phyloP scores from a whole-genome alignment of 2,113 vertebrate genomes.

The Heliornis fulica region DNA sequence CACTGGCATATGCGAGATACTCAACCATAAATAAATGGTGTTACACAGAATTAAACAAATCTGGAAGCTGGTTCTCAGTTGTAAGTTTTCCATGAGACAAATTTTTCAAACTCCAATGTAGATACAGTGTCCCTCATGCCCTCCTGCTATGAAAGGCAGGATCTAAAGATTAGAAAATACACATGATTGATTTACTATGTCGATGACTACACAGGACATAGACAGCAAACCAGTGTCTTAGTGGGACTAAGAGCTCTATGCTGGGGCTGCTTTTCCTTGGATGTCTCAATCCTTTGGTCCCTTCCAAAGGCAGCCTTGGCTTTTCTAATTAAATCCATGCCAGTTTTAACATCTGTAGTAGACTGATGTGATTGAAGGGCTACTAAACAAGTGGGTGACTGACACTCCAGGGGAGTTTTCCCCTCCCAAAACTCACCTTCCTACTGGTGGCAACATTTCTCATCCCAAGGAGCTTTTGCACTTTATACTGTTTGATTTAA shows the following conservation, averaged over 20 bases:
- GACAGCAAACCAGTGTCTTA: background rate
- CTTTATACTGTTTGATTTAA: constrained; percentile 50
- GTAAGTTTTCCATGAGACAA: constrained; percentile 48
- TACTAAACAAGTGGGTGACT: background rate
- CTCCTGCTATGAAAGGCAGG: background rate
- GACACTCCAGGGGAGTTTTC: background rate
- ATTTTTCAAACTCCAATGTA: background rate
- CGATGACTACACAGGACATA: background rate
- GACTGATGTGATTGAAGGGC: background rate
- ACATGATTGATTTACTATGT: background rate
- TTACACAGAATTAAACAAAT: constrained; percentile 71
- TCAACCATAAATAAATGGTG: constrained; percentile 78
- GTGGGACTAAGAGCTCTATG: background rate
- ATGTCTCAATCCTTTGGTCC: background rate
- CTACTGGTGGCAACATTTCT: background rate
- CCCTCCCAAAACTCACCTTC: background rate
- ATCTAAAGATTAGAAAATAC: background rate
- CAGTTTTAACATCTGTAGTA: background rate
- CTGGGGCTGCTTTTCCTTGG: background rate
- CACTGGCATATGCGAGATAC: constrained; percentile 71
- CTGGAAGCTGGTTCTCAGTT: constrained; percentile 69
- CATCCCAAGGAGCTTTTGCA: constrained; percentile 37
- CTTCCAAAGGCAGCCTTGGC: background rate
- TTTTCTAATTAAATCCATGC: background rate
- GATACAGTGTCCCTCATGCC: background rate